Conservation (phyloP, 2,888 invertebrate species). For the Rotaria sp. region DNA sequence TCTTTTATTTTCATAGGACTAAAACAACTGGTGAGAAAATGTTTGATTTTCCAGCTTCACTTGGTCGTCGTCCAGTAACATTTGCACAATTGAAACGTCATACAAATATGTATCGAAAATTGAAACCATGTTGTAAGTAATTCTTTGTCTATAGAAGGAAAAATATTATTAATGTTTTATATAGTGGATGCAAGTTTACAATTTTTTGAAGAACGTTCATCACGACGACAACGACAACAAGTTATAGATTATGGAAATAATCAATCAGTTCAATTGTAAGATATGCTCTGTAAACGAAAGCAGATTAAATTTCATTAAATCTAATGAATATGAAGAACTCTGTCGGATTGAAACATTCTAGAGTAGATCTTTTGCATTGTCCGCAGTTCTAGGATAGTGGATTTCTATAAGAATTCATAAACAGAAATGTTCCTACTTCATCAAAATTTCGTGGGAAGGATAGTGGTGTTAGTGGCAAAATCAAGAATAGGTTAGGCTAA, state of each 20-base stretch:
- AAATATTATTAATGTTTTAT: not conserved
- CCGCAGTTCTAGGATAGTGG: too few relatives aligned
- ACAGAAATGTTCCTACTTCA: too few relatives aligned
- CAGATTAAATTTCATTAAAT: too few relatives aligned
- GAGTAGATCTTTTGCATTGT: too few relatives aligned
- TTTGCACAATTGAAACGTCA: not conserved
- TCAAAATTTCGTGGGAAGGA: too few relatives aligned
- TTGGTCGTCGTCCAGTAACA: not conserved
- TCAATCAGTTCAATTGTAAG: not conserved
- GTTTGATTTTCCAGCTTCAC: not conserved
- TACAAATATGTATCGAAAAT: not conserved
- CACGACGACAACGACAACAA: slow-evolving; percentile 1
- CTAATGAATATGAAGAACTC: too few relatives aligned
- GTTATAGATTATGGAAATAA: not conserved
- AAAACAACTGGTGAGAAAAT: not conserved
- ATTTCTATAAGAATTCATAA: too few relatives aligned
- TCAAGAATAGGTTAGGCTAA: too few relatives aligned
- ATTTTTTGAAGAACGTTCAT: slow-evolving; percentile 11
- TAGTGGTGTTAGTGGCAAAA: too few relatives aligned
- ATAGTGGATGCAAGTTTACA: not conserved
- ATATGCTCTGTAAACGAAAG: too few relatives aligned
- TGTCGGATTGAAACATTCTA: too few relatives aligned
- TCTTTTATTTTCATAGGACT: not conserved
- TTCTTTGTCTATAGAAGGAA: not conserved
- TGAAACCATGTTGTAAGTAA: not conserved